A percentile compares a stretch with the other conserved stretches of the same genome.
Conservation (phyloP, 1,140 invertebrate genomes). For the Pogonognathellus flavescens region DNA sequence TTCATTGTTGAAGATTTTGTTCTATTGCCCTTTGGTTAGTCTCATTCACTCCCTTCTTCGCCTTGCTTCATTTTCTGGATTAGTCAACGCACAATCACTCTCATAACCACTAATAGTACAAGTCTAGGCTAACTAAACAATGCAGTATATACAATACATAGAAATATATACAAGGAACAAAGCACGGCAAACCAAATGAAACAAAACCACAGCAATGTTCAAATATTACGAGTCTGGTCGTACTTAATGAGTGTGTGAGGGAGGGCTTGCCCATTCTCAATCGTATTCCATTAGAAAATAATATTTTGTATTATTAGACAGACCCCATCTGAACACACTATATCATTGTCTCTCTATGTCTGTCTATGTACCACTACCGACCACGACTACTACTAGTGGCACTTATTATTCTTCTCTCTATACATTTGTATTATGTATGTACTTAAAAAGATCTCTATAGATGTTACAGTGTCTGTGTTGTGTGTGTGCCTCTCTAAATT, state of each 20-base stretch:
- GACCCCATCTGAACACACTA: conserved; percentile 40
- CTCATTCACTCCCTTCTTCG: conserved; percentile 35
- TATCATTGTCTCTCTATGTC: neutral
- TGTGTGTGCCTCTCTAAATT: too few relatives aligned
- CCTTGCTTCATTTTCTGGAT: conserved; percentile 44
- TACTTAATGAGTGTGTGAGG: conserved; percentile 43
- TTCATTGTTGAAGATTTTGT: conserved; percentile 39
- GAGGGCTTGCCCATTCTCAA: conserved; percentile 28
- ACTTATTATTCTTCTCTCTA: neutral
- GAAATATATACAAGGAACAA: neutral
- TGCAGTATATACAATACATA: neutral
- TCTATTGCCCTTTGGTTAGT: conserved; percentile 40
- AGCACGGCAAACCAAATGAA: neutral
- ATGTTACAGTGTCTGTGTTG: too few relatives aligned
- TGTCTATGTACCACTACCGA: too few relatives aligned
- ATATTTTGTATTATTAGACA: conserved; percentile 40
- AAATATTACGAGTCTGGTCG: conserved; percentile 18
- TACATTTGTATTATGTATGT: neutral
- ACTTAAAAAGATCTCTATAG: neutral
- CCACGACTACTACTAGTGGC: too few relatives aligned
- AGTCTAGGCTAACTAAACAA: neutral
- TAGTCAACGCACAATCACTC: conserved; percentile 47
- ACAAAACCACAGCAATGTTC: neutral
- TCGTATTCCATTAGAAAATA: conserved; percentile 11
- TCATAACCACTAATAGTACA: conserved; percentile 14